Evolutionary conservation across 2,888 invertebrate genomes (phyloP), one percentile per base, ranked within the genome.

Genomic region (Melanophora roralis): DNA sequence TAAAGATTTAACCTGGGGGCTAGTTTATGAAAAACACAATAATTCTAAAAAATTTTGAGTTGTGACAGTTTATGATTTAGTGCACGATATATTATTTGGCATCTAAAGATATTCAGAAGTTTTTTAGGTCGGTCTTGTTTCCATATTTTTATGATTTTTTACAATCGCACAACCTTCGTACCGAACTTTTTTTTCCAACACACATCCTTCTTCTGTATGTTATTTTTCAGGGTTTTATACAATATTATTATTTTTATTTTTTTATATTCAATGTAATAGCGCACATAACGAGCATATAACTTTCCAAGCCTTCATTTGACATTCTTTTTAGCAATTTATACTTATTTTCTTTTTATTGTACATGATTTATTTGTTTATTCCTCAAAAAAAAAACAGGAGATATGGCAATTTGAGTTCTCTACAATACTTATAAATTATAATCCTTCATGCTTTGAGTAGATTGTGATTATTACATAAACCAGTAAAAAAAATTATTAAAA

Each of bases 311-410:
- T 51, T 59, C 32, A 47, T 73, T 73, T 51, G 40, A 40, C 27
- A 51, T 53, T 53, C 49, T 75, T 51, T 75, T 51, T 60, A 53
- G 16, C 45, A 75, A 68, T 47, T 68, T 75, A 60, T 45, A 51
- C 67, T 68, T 60, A n/a, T n/a, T 75, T 60, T 45, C 47, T 53
- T 60, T 36, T 53, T 53, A 75, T 68, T 68, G 60, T 45, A 51
- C 67, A 60, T 75, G 60, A 75, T 68, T 75, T 75, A 75, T 67
- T 68, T 32, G 1, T 40, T 47, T 16, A 11, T 36, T 43, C 6
- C 12, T 40, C 5, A 3, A 27, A 21, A 21, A 47, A 55, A 67
- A 19, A 8, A 32, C 38, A 40, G 12, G 23, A 55, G 34, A 45
- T 16, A 19, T 19, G 19, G 19, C 19, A 45, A 19, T 19, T 19